Base-by-base conservation (phyloP, 2,888 invertebrate genomes). In the Nephrotoma appendiculata region DNA sequence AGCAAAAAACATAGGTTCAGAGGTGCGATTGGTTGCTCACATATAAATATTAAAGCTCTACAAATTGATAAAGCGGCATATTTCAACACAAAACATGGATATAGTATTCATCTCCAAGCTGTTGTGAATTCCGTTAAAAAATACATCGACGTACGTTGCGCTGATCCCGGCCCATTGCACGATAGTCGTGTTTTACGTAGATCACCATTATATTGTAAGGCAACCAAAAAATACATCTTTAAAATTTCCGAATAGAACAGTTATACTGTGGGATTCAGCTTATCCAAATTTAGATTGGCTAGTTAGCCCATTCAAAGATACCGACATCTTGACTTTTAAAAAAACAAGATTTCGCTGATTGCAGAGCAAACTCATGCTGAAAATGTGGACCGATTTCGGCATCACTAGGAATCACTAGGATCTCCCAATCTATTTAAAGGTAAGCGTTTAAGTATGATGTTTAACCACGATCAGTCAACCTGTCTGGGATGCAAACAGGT, bases 61-160 rank as follows among this genome's bases (percentile, higher is more conserved):
- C 86, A 41, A 12, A 6, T 52, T 5, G 57, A 88, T 41, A 88
- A 88, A 86, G 83, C 88, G 85, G 52, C 57, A 5, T 89, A 88
- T 83, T 88, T 87, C 12, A 89, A 89, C 86, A 44, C 88, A 48
- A 88, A 89, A 52, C 84, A 88, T 7, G 86, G 52, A 2, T 88
- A 89, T 57, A 88, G 88, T 41, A 86, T 89, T 6, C 83, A 88
- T n/a, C 52, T 90, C 11, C 89, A 89, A 87, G 89, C 87, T 44
- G 89, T 89, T 15, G 89, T 89, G 9, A 88, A 89, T 88, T 87
- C 87, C 0, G 87, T 89, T 12, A 89, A 89, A 87, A 88, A 87
- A 11, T 89, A 89, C 86, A 88, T 88, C 7, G 88, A 89, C 86
- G 87, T 89, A 5, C 88, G 87, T 86, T 89, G 89, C 57, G 89